These are phyloP conservation scores for Enteromius afrohamiltoni DNA, from an alignment of 2,797 vertebrate species.

Conservation along the genomic window DNA sequence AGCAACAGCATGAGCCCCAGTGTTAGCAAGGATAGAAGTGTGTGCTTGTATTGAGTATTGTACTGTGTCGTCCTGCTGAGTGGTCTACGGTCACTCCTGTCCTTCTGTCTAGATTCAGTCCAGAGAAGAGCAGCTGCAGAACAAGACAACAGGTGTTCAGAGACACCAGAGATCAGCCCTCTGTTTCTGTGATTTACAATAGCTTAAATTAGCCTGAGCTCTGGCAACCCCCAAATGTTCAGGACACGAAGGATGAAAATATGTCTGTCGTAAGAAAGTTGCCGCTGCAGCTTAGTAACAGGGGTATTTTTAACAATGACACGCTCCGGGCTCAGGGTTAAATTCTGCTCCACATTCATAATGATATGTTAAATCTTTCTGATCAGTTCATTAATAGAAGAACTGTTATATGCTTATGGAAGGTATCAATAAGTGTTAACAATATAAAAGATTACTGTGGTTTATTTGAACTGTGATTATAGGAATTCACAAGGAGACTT, in stretches of 20 bases:
- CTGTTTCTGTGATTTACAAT: constrained; percentile 75
- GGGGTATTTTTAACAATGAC: constrained; percentile 37
- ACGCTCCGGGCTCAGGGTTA: not conserved
- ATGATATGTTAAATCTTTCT: not conserved
- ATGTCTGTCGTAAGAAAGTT: constrained; percentile 52
- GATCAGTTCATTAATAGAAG: not conserved
- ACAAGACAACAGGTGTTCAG: constrained; percentile 76
- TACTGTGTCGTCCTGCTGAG: not conserved
- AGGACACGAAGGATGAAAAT: constrained; percentile 37
- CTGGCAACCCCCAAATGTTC: constrained; percentile 54
- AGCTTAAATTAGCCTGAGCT: constrained; percentile 77
- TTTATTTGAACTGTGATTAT: not conserved
- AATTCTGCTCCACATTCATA: not conserved
- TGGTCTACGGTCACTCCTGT: not conserved
- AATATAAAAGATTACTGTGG: not conserved
- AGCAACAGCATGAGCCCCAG: not conserved
- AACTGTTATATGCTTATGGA: not conserved
- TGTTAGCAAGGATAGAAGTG: not conserved
- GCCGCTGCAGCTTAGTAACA: constrained; percentile 47
- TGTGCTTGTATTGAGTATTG: not conserved
- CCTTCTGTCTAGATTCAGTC: not conserved
- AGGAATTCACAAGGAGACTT: not conserved
- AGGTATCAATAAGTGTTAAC: not conserved
- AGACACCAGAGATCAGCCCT: constrained; percentile 72
- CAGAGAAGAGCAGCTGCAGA: constrained; percentile 10